Evolutionary conservation across 2,888 invertebrate genomes (phyloP), one percentile per base, ranked within the genome.

Genomic region (Lymantria dispar): DNA sequence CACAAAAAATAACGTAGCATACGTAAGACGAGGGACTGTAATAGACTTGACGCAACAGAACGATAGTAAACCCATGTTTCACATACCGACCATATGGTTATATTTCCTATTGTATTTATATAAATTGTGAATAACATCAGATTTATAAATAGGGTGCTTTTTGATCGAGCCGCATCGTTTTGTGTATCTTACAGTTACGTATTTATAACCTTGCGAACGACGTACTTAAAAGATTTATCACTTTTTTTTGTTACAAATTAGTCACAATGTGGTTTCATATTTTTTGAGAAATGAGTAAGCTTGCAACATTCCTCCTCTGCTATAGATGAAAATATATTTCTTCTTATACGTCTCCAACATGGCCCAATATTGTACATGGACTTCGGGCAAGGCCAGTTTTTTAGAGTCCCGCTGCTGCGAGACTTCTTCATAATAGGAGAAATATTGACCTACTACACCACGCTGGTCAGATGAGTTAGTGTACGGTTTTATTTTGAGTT

Each of bases 1-100:
- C 69, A 85, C 84, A 87, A 87, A 91, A 88, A 89, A 88, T 88
- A 70, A 60, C 62, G 74, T 73, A 73, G 71, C 77, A 82, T 83
- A 80, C 81, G 80, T 74, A 79, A 83, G 85, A 84, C 76, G 80
- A 80, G 80, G 79, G 81, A 78, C 73, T 81, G 83, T 84, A 81
- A 80, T 80, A 77, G 81, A 85, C 80, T 73, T 80, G 85, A 85
- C 78, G 83, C 79, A 81, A 65, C 74, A 67, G 72, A 72, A 77
- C 74, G 76, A 76, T 72, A 75, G 74, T 76, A 78, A 68, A 74
- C 80, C 81, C 82, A 72, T 83, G 83, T 78, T 78, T 75, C 71
- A 80, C 72, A 79, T 75, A 77, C 76, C 57, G 65, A 63, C n/a
- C 83, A 78, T 87, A 87, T 76, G 87, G 87, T 87, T 80, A 75